Evolutionary conservation across 2,888 invertebrate species (phyloP), one percentile per base, ranked within the genome.

Genomic region (Andrena camellia): DNA sequence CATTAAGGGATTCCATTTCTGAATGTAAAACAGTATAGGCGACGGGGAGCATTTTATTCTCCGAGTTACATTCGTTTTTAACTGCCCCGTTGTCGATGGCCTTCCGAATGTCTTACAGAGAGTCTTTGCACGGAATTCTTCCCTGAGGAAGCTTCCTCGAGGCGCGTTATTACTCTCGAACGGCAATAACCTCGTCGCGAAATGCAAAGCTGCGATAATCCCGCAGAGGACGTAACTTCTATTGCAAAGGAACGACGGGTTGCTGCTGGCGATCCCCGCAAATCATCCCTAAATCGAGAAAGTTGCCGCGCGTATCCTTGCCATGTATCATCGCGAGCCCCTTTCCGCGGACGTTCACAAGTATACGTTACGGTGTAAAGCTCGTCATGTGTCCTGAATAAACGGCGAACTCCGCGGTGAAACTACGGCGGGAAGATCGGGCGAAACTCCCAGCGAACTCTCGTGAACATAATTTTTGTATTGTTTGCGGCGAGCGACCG

Each of bases 401-500:
- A 91, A 91, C 89, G 90, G 87, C 85, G 80, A 82, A 73, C 87
- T 83, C 71, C 76, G 80, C 78, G 81, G 80, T 85, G 84, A 86
- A 91, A 90, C 90, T 89, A 76, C 73, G 86, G 76, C 35, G 72
- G 78, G 84, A 90, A 90, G 92, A 90, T 93, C 92, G 91, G 91
- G 90, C 90, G 75, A 90, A 93, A 93, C 91, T 92, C 88, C 76
- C 75, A 75, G 88, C 78, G 86, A 93, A 93, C 92, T 93, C 90
- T 92, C 92, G 91, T 92, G 91, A 92, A 92, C 92, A 92, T 93
- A 91, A 93, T 93, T 93, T 93, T 90, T 91, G 87, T 92, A 93
- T 93, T 93, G 93, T 93, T 93, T 92, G 92, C 90, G 87, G 66
- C 76, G 72, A 54, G 75, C 62, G 66, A 57, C 63, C 83, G 69